phyloP scores from a whole-genome alignment of 1,140 invertebrate species.

The Polypedilum vanderplanki region DNA sequence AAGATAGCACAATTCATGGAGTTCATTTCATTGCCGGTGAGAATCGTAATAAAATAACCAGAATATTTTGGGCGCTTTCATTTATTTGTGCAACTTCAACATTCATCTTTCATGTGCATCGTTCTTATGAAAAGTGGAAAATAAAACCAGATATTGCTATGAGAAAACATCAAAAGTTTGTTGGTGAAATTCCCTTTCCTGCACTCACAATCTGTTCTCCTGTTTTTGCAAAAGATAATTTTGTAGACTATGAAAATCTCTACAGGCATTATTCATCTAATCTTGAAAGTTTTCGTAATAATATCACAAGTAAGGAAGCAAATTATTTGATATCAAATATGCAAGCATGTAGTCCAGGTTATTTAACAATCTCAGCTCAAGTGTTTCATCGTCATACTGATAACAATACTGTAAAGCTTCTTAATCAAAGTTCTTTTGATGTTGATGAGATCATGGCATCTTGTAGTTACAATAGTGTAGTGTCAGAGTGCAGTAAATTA shows the following conservation, averaged over 20 bases:
- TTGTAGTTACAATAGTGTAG: neutral
- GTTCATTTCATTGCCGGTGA: neutral
- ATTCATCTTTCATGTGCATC: neutral
- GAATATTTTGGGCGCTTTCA: neutral
- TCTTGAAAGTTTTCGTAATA: too few relatives aligned
- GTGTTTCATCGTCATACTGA: neutral
- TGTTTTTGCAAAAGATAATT: neutral
- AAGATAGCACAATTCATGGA: neutral
- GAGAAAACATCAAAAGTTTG: neutral
- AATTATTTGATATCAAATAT: neutral
- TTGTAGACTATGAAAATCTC: neutral
- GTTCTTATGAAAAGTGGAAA: neutral
- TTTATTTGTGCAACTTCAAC: neutral
- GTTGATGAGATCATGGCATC: neutral
- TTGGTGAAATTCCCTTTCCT: conserved; percentile 45
- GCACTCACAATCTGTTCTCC: conserved; percentile 27
- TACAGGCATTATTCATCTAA: neutral
- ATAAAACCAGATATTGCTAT: neutral
- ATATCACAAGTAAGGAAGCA: neutral
- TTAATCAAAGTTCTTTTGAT: neutral
- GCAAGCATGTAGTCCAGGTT: neutral
- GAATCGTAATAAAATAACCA: neutral
- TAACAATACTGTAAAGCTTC: neutral
- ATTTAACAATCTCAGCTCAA: neutral
- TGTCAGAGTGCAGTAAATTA: neutral